These are phyloP conservation scores for Teleopsis dalmanni DNA, from an alignment of 1,140 invertebrate genomes.

Conservation along the genomic window DNA sequence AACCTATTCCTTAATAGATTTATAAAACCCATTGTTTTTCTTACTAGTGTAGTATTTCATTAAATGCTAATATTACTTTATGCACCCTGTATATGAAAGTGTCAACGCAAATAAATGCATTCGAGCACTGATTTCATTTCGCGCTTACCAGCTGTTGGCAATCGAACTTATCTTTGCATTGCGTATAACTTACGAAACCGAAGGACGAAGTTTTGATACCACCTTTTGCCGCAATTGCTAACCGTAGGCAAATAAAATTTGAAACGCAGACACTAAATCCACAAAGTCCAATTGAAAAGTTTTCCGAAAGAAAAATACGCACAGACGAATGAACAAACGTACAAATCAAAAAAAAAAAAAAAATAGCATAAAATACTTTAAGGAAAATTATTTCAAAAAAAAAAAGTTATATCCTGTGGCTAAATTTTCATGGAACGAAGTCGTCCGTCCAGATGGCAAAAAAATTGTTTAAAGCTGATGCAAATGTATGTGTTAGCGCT, in stretches of 20 bases:
- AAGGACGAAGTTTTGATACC: slow-evolving; percentile 4
- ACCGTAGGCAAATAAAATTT: slow-evolving; percentile 15
- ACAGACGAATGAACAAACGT: not conserved
- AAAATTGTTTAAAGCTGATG: not conserved
- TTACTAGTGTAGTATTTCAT: no score
- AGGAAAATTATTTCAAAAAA: no score
- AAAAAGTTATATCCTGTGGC: slow-evolving; percentile 5
- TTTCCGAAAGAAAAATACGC: not conserved
- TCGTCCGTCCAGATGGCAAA: not conserved
- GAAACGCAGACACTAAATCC: slow-evolving; percentile 15
- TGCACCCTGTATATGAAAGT: no score
- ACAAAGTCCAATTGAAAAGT: slow-evolving; percentile 17
- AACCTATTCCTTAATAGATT: no score
- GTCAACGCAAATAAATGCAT: slow-evolving; percentile 8
- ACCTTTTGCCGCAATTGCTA: not conserved
- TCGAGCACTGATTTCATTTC: slow-evolving; percentile 6
- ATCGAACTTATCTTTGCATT: not conserved
- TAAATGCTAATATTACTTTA: no score
- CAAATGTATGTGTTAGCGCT: not conserved
- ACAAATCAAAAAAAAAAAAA: not conserved
- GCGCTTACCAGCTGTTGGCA: not conserved
- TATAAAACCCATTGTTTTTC: no score
- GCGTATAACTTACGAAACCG: not conserved
- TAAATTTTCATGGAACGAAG: not conserved
- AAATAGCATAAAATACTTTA: slow-evolving; percentile 4